Percentiles rank a stretch among this genome's conserved stretches.
Conservation (phyloP, 2,888 invertebrate species). For the Cerastis leucographa region DNA sequence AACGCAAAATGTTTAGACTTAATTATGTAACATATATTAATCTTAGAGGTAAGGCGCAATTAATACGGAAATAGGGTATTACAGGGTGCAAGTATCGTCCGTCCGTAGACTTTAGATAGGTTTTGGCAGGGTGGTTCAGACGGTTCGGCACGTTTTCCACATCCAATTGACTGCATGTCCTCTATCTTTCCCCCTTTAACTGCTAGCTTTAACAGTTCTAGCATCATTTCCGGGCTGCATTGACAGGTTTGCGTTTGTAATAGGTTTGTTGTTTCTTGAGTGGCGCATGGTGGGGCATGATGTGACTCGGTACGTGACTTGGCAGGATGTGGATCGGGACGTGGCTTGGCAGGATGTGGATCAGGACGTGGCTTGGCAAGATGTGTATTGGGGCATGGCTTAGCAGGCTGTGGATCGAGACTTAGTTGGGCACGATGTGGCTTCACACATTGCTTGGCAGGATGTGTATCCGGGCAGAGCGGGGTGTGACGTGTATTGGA, state of each 20-base stretch:
- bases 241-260: conserved; percentile 29
- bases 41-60: background rate
- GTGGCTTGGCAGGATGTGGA: background rate
- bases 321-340: background rate
- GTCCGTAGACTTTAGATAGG: background rate
- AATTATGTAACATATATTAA: too few relatives aligned
- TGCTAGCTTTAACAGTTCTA: conserved; percentile 46
- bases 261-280: conserved; percentile 37
- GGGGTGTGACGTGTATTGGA: background rate
- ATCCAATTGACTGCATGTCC: background rate
- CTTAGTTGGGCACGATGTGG: background rate
- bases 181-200: conserved; percentile 2
- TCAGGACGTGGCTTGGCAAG: too few relatives aligned
- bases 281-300: background rate
- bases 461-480: background rate
- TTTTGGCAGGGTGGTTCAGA: background rate
- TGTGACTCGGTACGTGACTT: background rate
- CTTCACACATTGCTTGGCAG: background rate
- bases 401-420: background rate
- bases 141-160: conserved; percentile 3
- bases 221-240: conserved; percentile 61
- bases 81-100: background rate
- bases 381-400: too few relatives aligned
- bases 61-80: background rate
- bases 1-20: background rate